phyloP scores from a whole-genome alignment of 1,140 invertebrate genomes.

The Euglossa dilemma region DNA sequence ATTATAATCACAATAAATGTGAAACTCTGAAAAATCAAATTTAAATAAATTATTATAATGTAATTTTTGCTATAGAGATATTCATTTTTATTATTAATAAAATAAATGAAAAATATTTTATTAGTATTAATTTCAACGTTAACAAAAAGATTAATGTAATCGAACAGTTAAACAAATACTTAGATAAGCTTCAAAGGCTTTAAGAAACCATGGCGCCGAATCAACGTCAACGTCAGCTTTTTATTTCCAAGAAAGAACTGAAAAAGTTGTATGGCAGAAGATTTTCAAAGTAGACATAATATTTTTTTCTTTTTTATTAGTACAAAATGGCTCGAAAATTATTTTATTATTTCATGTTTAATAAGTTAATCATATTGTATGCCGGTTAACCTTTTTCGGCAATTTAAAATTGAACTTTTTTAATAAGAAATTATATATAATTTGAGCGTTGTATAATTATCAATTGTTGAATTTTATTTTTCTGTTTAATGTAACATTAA shows the following conservation, averaged over 20 bases:
- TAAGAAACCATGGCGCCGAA: conserved; percentile 69
- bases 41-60: not conserved
- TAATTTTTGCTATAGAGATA: not conserved
- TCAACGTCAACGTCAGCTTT: conserved; percentile 70
- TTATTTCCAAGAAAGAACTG: conserved; percentile 69
- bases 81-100: not conserved
- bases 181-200: conserved; percentile 15
- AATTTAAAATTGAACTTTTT: conserved; percentile 33
- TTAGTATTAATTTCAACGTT: conserved; percentile 13
- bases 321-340: not conserved
- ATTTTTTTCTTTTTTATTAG: not conserved
- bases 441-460: not conserved
- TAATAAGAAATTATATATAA: not conserved
- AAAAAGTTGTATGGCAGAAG: conserved; percentile 67
- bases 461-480: not conserved
- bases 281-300: conserved; percentile 64
- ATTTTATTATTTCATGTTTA: not conserved
- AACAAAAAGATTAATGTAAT: not conserved
- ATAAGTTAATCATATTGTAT: not conserved
- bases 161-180: not conserved
- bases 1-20: not conserved
- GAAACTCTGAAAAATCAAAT: not conserved
- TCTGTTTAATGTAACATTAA: not conserved
- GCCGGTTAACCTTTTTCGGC: conserved; percentile 40
- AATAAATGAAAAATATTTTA: not conserved